A percentile compares a stretch with the other conserved stretches of the same genome.
phyloP scores from a whole-genome alignment of 2,797 vertebrate species.

The Coilia nasus region DNA sequence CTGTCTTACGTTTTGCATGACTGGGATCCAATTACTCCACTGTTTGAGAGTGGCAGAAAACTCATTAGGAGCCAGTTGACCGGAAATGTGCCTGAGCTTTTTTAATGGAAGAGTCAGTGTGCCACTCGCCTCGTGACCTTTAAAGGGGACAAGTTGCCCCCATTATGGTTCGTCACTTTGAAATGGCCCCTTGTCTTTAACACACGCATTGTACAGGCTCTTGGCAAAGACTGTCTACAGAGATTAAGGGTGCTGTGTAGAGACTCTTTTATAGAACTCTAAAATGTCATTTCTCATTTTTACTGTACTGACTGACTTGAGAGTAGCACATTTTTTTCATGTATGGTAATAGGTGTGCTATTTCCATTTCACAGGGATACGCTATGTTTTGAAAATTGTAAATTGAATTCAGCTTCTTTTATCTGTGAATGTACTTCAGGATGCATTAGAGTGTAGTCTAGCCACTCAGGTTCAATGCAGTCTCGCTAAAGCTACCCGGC shows the following conservation, averaged over 20 bases:
- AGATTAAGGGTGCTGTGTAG: neutral
- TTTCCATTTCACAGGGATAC: neutral
- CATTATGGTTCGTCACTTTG: neutral
- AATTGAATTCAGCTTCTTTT: neutral
- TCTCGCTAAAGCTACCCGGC: neutral
- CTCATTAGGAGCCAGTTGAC: conserved; percentile 81
- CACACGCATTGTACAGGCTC: neutral
- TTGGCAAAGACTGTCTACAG: neutral
- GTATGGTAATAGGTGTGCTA: neutral
- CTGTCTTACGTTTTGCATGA: conserved; percentile 72
- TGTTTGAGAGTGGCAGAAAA: conserved; percentile 77
- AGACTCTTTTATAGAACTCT: neutral
- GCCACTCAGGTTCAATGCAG: neutral
- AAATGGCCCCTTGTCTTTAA: conserved; percentile 18
- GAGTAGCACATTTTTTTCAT: too few species aligned
- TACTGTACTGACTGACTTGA: too few species aligned
- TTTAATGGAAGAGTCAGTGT: conserved; percentile 69
- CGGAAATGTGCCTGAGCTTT: conserved; percentile 71
- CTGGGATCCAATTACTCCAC: conserved; percentile 82
- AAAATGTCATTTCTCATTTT: too few species aligned
- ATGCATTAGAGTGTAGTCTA: neutral
- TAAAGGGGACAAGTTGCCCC: conserved; percentile 30
- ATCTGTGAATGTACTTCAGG: neutral
- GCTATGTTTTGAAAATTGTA: neutral
- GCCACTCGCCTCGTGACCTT: conserved; percentile 70